Percentiles rank a stretch among this genome's conserved stretches.
These are phyloP conservation scores for Oophaga pumilio DNA, from an alignment of 2,113 vertebrate genomes.

Conservation along the genomic window DNA sequence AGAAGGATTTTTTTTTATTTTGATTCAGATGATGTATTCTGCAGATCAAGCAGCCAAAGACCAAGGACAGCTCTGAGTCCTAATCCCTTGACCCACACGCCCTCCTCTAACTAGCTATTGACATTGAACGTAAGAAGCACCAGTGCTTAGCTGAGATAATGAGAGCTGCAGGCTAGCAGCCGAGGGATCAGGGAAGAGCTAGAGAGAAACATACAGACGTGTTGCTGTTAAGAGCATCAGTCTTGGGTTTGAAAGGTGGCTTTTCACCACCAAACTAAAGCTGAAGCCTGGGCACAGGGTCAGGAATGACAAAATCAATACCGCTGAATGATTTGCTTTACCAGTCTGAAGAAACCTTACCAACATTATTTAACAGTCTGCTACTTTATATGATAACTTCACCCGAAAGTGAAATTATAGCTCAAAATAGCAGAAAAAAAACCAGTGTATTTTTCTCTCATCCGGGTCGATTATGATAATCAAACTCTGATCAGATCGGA, in stretches of 20 bases:
- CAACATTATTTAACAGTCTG: background rate
- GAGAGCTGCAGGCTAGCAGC: slow-evolving; percentile 64
- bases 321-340: slow-evolving; percentile 40
- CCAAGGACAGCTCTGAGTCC: slow-evolving; percentile 75
- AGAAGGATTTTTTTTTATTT: slow-evolving; percentile 64
- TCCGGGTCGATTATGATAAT: too few relatives aligned
- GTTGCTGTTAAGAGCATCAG: slow-evolving; percentile 15
- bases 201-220: slow-evolving; percentile 47
- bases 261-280: slow-evolving; percentile 40
- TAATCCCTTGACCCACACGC: slow-evolving; percentile 75
- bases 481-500: too few relatives aligned
- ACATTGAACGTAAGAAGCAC: slow-evolving; percentile 75
- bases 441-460: background rate
- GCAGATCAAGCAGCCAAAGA: slow-evolving; percentile 71
- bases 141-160: slow-evolving; percentile 72
- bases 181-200: slow-evolving; percentile 60
- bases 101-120: slow-evolving; percentile 78
- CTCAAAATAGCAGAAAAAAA: background rate
- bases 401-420: background rate
- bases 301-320: slow-evolving; percentile 51
- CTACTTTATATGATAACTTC: slow-evolving; percentile 21
- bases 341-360: slow-evolving; percentile 3
- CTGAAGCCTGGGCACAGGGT: slow-evolving; percentile 41
- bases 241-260: slow-evolving; percentile 48
- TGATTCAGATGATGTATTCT: slow-evolving; percentile 71